Percentiles rank a stretch among this genome's conserved stretches.
phyloP scores from a whole-genome alignment of 2,113 vertebrate species.

The Phylloscopus trochiloides region DNA sequence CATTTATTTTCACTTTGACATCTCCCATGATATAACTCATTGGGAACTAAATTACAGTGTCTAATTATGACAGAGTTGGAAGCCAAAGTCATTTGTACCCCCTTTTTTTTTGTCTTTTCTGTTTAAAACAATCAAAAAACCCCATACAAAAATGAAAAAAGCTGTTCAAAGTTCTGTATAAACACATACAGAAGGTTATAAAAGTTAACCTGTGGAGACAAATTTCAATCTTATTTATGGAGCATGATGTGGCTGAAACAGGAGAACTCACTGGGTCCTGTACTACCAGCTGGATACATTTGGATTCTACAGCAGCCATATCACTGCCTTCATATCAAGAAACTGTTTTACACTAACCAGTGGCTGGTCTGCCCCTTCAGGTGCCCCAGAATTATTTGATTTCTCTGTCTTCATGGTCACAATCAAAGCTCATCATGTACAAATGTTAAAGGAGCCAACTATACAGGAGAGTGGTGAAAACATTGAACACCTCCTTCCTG shows the following conservation, averaged over 20 bases:
- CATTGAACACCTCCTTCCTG: neutral
- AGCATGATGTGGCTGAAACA: neutral
- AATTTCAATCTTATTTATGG: neutral
- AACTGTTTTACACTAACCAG: neutral
- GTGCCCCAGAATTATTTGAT: neutral
- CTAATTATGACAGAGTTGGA: neutral
- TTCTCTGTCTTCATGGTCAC: neutral
- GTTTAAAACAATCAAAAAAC: neutral
- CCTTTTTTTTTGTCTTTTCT: neutral
- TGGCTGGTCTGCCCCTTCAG: neutral
- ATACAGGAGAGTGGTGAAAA: neutral
- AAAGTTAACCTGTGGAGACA: neutral
- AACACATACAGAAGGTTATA: neutral
- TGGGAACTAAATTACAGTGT: neutral
- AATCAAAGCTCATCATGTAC: neutral
- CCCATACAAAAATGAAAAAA: neutral
- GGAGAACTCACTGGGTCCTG: neutral
- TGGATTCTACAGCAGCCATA: neutral
- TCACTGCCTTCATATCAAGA: neutral
- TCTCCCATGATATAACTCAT: neutral
- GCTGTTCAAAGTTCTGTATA: neutral
- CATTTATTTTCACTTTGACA: neutral
- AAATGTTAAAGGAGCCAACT: neutral
- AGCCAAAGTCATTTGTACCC: neutral
- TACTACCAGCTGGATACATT: neutral